Conservation (phyloP, 2,113 vertebrate species). For the Hippotragus niger region DNA sequence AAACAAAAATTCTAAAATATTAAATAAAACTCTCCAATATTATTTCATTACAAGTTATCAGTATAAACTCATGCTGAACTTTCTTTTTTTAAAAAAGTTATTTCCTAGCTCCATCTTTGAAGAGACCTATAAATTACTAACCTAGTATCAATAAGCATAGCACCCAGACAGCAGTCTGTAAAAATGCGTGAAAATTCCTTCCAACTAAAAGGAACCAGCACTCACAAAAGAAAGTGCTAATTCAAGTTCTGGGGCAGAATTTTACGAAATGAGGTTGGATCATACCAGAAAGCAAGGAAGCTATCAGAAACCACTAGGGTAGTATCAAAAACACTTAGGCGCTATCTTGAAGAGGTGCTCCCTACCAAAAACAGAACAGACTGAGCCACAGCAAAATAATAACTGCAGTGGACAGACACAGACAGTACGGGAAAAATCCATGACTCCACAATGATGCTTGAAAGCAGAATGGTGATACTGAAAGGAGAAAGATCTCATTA, state of each 20-base stretch:
- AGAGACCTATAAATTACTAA: slow-evolving; percentile 15
- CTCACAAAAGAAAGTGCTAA: not conserved
- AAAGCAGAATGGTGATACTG: not conserved
- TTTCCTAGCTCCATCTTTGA: not conserved
- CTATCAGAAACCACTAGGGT: not conserved
- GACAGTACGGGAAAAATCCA: not conserved
- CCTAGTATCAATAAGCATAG: not conserved
- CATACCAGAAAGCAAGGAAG: not conserved
- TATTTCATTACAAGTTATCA: not conserved
- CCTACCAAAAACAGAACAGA: not conserved
- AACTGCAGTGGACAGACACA: not conserved
- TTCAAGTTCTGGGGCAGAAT: not conserved
- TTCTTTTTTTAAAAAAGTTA: not conserved
- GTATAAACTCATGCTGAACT: not conserved
- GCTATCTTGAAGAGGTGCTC: not conserved
- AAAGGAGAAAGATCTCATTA: not conserved
- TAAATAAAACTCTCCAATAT: not conserved
- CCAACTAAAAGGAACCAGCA: not conserved
- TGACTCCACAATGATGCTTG: not conserved
- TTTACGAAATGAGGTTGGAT: not conserved
- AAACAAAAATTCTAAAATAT: not conserved
- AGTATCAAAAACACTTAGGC: not conserved
- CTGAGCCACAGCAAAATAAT: not conserved
- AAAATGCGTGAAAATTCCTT: not conserved
- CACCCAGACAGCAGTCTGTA: not conserved